Evolutionary conservation across 2,797 vertebrate genomes (phyloP).

Genomic region (Paramormyrops hopkinsi): DNA sequence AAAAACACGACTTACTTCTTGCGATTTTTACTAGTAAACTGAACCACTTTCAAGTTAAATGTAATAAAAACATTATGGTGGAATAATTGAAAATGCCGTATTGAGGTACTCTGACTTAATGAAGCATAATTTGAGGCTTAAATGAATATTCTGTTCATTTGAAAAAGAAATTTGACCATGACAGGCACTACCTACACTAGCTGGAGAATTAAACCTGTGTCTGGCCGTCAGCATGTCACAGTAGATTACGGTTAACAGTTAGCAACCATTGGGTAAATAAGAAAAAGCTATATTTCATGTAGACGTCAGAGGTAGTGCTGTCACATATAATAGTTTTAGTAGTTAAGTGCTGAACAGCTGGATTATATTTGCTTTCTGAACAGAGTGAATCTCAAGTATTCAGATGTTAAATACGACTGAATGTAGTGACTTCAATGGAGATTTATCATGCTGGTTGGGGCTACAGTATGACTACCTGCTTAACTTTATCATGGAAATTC

Average conservation of each 20-base stretch:
- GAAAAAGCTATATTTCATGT: background rate
- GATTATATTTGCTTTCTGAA: background rate
- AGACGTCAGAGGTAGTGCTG: background rate
- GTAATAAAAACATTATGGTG: conserved; percentile 4
- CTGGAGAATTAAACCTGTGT: background rate
- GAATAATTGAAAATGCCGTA: background rate
- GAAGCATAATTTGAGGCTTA: background rate
- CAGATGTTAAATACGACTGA: background rate
- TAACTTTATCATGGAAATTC: background rate
- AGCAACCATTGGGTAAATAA: background rate
- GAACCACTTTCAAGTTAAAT: background rate
- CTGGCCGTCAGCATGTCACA: background rate
- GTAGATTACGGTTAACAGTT: background rate
- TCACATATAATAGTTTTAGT: background rate
- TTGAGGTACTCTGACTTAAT: background rate
- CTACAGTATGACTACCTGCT: background rate
- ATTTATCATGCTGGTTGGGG: background rate
- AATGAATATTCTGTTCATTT: conserved; percentile 11
- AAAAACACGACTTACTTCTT: background rate
- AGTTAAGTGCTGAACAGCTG: conserved; percentile 2
- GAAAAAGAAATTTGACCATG: background rate
- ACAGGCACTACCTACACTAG: background rate
- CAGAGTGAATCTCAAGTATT: background rate
- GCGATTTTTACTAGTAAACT: background rate
- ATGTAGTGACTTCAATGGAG: background rate